A percentile compares a stretch with the other conserved stretches of the same genome.
Conservation (phyloP, 53 echinoderm and acorn worm species). For the Henricia sp. region DNA sequence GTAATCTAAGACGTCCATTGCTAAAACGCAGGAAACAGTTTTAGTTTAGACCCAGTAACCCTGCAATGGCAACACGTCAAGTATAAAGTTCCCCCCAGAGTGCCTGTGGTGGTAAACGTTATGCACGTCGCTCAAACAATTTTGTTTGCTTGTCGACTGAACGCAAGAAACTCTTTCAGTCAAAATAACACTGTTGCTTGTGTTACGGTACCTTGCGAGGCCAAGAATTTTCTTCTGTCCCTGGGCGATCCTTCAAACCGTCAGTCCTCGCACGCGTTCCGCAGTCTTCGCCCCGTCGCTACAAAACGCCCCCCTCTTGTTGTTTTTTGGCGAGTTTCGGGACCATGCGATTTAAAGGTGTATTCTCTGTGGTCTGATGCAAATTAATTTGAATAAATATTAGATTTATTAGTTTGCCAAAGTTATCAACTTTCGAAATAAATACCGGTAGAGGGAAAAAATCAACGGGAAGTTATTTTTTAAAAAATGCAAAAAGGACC, state of each 20-base stretch:
- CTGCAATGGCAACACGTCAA: too few relatives aligned
- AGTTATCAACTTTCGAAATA: too few relatives aligned
- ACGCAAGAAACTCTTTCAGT: not conserved
- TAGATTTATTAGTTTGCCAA: too few relatives aligned
- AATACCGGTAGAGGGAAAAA: too few relatives aligned
- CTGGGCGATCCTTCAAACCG: not conserved
- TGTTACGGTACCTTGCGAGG: not conserved
- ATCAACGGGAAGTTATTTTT: too few relatives aligned
- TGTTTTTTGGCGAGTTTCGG: not conserved
- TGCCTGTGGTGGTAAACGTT: not conserved
- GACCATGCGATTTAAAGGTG: too few relatives aligned
- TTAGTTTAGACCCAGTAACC: too few relatives aligned
- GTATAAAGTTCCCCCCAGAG: too few relatives aligned
- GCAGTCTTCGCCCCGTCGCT: not conserved
- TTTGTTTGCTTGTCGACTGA: not conserved
- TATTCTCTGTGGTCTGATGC: not conserved
- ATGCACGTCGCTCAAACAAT: not conserved
- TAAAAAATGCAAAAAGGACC: too few relatives aligned
- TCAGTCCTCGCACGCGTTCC: not conserved
- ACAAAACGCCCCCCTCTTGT: not conserved
- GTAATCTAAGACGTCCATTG: too few relatives aligned
- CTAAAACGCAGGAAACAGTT: too few relatives aligned
- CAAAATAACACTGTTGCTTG: not conserved
- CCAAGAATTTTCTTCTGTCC: not conserved
- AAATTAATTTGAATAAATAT: not conserved